A percentile compares a stretch with the other conserved stretches of the same genome.
Conservation (phyloP, 1,140 invertebrate genomes). For the Wiebesia pumilae region DNA sequence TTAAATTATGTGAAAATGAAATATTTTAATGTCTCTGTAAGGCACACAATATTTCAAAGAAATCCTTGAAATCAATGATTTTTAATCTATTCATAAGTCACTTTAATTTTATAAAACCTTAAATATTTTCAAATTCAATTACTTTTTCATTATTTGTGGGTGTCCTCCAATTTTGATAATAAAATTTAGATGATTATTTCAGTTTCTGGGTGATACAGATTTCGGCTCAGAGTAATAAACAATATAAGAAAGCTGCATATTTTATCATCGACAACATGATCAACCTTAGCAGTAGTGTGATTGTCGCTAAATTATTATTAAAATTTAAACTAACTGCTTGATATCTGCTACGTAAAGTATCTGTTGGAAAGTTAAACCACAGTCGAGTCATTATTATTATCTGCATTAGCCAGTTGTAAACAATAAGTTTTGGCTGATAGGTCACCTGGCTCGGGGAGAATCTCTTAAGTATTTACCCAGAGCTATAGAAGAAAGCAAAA, state of each 20-base stretch:
- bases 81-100: too few relatives aligned
- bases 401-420: not conserved
- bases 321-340: slow-evolving; percentile 70
- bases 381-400: not conserved
- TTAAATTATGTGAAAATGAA: too few relatives aligned
- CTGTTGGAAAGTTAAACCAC: slow-evolving; percentile 51
- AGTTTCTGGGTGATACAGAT: not conserved
- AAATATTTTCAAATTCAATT: too few relatives aligned
- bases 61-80: too few relatives aligned
- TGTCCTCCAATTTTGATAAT: too few relatives aligned
- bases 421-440: slow-evolving; percentile 16
- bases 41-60: too few relatives aligned
- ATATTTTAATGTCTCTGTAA: too few relatives aligned
- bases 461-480: not conserved
- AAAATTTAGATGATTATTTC: too few relatives aligned
- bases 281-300: not conserved
- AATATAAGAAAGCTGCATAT: not conserved
- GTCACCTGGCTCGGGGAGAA: not conserved
- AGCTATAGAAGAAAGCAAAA: not conserved
- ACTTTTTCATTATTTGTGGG: too few relatives aligned
- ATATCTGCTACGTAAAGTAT: slow-evolving; percentile 69
- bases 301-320: slow-evolving; percentile 57
- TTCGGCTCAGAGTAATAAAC: too few relatives aligned
- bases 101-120: too few relatives aligned
- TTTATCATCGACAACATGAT: not conserved